A percentile compares a stretch with the other conserved stretches of the same genome.
Evolutionary conservation across 2,797 vertebrate genomes (phyloP).

Genomic region (Girardinus metallicus): DNA sequence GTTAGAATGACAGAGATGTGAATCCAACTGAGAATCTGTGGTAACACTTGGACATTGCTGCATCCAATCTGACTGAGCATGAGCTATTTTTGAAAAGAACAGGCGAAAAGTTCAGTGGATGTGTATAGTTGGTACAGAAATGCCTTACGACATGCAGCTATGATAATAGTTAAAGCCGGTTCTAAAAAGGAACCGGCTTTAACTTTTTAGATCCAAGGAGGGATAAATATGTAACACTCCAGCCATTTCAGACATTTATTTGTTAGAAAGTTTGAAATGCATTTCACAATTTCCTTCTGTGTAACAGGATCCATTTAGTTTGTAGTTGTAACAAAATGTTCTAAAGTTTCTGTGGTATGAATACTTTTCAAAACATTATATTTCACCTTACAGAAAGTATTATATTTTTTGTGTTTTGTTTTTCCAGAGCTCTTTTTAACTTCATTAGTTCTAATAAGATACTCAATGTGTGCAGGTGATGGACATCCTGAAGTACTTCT

Average conservation of each 20-base stretch:
- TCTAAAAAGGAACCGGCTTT: too few species aligned
- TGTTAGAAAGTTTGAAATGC: not conserved
- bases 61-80: not conserved
- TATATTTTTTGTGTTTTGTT: not conserved
- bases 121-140: too few species aligned
- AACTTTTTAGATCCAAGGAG: too few species aligned
- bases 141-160: not conserved
- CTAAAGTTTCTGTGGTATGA: not conserved
- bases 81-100: not conserved
- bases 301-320: not conserved
- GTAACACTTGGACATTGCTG: not conserved
- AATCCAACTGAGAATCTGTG: not conserved
- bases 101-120: not conserved
- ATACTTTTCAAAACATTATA: not conserved
- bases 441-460: not conserved
- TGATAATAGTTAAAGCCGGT: not conserved
- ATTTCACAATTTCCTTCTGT: not conserved
- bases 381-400: not conserved
- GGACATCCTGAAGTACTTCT: conserved; percentile 97
- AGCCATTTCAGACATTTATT: not conserved
- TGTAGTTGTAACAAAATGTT: not conserved
- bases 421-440: not conserved
- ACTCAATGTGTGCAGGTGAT: conserved; percentile 85
- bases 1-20: not conserved
- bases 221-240: not conserved